A percentile compares a stretch with the other conserved stretches of the same genome.
Evolutionary conservation across 2,797 vertebrate genomes (phyloP).

Genomic region (Botia kubotai): DNA sequence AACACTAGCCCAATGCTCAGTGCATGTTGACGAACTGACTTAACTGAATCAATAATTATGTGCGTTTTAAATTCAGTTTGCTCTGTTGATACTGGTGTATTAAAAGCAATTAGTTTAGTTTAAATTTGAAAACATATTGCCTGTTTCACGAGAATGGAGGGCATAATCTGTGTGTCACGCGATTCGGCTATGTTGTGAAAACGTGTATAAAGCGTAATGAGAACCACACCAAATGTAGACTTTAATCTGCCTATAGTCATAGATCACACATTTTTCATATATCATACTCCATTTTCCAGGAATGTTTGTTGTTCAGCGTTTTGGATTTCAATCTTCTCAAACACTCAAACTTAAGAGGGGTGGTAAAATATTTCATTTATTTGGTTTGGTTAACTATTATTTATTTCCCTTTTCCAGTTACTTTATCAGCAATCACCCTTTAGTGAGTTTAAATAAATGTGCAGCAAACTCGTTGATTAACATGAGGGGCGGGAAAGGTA

Average conservation of each 20-base stretch:
- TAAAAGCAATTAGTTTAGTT: background rate
- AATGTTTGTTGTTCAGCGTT: conserved; percentile 70
- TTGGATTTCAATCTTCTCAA: conserved; percentile 60
- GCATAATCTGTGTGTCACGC: conserved; percentile 70
- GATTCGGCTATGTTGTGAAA: conserved; percentile 91
- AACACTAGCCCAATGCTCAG: conserved; percentile 65
- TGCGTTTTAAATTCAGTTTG: conserved; percentile 33
- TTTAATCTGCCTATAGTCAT: conserved; percentile 93
- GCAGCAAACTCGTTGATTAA: conserved; percentile 57
- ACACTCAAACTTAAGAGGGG: too few relatives aligned
- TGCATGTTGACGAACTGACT: conserved; percentile 55
- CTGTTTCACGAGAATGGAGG: background rate
- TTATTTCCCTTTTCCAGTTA: background rate
- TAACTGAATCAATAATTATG: conserved; percentile 66
- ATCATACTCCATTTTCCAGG: conserved; percentile 90
- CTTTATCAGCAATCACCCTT: background rate
- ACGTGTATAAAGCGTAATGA: conserved; percentile 86
- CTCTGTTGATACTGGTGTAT: background rate
- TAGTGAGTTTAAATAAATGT: background rate
- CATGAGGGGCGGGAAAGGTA: conserved; percentile 40
- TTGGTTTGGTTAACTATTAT: background rate
- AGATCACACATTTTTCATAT: conserved; percentile 97
- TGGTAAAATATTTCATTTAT: too few relatives aligned
- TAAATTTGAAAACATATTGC: background rate
- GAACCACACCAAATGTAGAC: conserved; percentile 85